phyloP scores from a whole-genome alignment of 2,888 invertebrate genomes.

The Calliphora vomitoria region DNA sequence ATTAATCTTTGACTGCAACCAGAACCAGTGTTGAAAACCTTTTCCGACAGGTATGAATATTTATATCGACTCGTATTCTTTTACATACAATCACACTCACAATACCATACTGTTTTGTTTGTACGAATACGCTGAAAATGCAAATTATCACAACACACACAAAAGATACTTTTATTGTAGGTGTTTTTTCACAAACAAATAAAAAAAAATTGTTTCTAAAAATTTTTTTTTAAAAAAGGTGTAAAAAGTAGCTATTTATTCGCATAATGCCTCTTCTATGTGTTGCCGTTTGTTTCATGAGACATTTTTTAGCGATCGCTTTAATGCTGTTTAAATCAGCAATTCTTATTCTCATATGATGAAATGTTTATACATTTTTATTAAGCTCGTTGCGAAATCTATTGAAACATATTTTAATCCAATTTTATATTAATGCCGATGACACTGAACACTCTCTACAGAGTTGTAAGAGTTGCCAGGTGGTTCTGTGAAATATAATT shows the following conservation, averaged over 20 bases:
- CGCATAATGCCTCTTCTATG: background rate
- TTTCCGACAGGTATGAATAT: conserved; percentile 63
- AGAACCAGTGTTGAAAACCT: conserved; percentile 59
- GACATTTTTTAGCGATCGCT: background rate
- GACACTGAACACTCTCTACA: background rate
- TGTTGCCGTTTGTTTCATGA: conserved; percentile 2
- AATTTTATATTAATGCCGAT: conserved; percentile 21
- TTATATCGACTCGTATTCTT: background rate
- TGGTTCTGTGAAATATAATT: background rate
- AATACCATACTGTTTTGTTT: too few relatives aligned
- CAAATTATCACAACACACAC: conserved; percentile 56
- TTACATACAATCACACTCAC: background rate
- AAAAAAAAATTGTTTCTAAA: background rate
- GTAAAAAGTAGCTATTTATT: conserved; percentile 4
- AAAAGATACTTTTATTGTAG: conserved; percentile 51
- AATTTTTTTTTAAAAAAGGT: too few relatives aligned
- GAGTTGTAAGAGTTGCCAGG: background rate
- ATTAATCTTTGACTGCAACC: conserved; percentile 75
- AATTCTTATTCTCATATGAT: conserved; percentile 13
- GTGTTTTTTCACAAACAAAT: conserved; percentile 28
- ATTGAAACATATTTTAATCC: conserved; percentile 21
- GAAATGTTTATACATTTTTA: conserved; percentile 23
- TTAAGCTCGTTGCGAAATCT: conserved; percentile 31
- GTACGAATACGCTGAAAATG: conserved; percentile 34
- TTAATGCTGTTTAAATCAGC: background rate